Conservation (phyloP, 2,113 vertebrate species). For the Sciurus niger region DNA sequence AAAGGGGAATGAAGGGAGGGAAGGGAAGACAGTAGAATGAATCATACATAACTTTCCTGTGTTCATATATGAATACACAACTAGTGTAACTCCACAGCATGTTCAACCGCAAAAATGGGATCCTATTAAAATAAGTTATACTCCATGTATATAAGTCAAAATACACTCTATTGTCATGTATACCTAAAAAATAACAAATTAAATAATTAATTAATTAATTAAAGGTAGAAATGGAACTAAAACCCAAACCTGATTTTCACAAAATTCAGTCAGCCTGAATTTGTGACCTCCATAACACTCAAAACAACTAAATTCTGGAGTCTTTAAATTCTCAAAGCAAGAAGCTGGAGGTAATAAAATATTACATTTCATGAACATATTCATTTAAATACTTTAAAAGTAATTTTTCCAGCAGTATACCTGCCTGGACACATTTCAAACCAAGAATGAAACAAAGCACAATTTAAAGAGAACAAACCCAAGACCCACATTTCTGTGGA, state of each 20-base stretch:
- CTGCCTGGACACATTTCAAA: slow-evolving; percentile 24
- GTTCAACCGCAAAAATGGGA: too few relatives aligned
- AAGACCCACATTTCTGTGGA: neutral
- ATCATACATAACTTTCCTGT: too few relatives aligned
- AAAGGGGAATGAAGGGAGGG: too few relatives aligned
- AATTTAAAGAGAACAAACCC: neutral
- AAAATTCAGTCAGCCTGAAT: neutral
- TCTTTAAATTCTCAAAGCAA: neutral
- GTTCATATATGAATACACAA: too few relatives aligned
- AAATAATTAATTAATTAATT: neutral
- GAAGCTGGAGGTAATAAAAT: neutral
- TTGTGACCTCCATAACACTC: neutral
- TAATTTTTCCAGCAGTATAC: neutral
- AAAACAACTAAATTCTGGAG: neutral
- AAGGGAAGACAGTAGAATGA: too few relatives aligned
- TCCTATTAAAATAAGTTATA: too few relatives aligned
- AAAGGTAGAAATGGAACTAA: slow-evolving; percentile 25
- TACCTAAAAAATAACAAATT: too few relatives aligned
- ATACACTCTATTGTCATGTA: too few relatives aligned
- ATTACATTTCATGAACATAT: neutral
- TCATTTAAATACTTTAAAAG: neutral
- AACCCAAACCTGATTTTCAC: neutral
- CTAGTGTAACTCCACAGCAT: too few relatives aligned
- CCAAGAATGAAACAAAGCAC: slow-evolving; percentile 55
- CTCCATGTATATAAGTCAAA: too few relatives aligned